Base-by-base conservation (phyloP, 2,797 vertebrate species). In the Acanthurus tractus region DNA sequence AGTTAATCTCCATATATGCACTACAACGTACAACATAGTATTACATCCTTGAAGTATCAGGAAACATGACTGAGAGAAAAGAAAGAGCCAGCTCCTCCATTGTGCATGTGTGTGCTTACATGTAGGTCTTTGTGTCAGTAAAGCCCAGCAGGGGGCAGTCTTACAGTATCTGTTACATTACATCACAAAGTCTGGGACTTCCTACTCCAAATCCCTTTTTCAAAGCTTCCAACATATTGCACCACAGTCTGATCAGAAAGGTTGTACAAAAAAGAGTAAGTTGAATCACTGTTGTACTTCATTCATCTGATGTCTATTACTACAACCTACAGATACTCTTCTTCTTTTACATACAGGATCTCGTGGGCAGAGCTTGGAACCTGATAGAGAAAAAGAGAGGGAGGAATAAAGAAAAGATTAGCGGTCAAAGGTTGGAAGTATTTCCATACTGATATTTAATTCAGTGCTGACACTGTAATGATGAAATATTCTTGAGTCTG, bases 341-440 rank as follows among this genome's bases (percentile, higher is more conserved):
- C 94, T 72, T 99, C 97, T 0, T 94, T 95, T 5, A 99, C 92
- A 53, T 96, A 97, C 62, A 99, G 95, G 1, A 98, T 98, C 93
- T 99, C 98, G n/a, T 98, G 96, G 0, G 97, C 97, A 0, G 95
- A 92, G 64, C 97, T 98, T 68, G 98, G 96, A 53, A 97, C 96
- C 95, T 99, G 95, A 63, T 20, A 75, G 14, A 50, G 29, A 23
- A 13, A 57, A 3, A 20, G 4, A 52, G 11, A 50, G 4, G 7
- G 14, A 23, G 53, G 20, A 44, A 67, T 5, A 18, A 17, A 74
- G 44, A 63, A 25, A 23, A 36, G 2, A 38, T 0, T 4, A 29
- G 20, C 11, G 11, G 29, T 53, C 13, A 84, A 48, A 29, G 46
- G 6, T 17, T 50, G 8, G 6, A 68, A 2, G 56, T 2, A 40